Percentiles rank a stretch among this genome's conserved stretches.
These are phyloP conservation scores for Orycteropus afer DNA, from an alignment of 2,113 vertebrate genomes.

Conservation along the genomic window DNA sequence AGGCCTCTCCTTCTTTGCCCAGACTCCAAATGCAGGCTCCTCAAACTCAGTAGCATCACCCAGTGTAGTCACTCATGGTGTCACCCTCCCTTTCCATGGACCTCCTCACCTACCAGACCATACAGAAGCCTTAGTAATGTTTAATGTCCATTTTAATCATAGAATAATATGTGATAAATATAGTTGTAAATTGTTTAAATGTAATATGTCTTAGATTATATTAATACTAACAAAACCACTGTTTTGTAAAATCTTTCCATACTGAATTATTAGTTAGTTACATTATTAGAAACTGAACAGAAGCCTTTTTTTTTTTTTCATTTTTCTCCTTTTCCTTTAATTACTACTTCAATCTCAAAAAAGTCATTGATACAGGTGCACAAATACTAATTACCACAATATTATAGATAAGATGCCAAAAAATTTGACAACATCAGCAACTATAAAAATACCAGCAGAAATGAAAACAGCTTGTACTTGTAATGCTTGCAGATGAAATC, in stretches of 20 bases:
- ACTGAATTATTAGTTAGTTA: neutral
- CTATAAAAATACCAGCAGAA: too few species aligned
- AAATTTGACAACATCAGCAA: too few species aligned
- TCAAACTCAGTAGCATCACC: rapidly evolving
- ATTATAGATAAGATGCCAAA: too few species aligned
- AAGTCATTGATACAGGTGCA: neutral
- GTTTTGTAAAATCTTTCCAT: neutral
- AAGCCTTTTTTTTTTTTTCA: neutral
- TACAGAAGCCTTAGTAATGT: too few species aligned
- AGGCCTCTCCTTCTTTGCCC: neutral
- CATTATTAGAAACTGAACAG: neutral
- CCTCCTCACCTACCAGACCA: too few species aligned
- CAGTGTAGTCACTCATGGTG: neutral
- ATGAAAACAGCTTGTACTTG: too few species aligned
- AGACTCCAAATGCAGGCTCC: too few species aligned
- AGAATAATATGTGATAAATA: neutral
- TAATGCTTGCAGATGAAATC: too few species aligned
- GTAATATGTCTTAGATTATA: neutral
- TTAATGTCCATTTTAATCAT: neutral
- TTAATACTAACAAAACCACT: too few species aligned
- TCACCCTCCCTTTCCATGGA: neutral
- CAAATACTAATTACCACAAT: neutral
- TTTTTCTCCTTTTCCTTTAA: neutral
- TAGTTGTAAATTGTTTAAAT: neutral
- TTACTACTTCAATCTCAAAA: neutral